These are phyloP conservation scores for Deilephila elpenor DNA, from an alignment of 2,888 invertebrate genomes.

Conservation along the genomic window DNA sequence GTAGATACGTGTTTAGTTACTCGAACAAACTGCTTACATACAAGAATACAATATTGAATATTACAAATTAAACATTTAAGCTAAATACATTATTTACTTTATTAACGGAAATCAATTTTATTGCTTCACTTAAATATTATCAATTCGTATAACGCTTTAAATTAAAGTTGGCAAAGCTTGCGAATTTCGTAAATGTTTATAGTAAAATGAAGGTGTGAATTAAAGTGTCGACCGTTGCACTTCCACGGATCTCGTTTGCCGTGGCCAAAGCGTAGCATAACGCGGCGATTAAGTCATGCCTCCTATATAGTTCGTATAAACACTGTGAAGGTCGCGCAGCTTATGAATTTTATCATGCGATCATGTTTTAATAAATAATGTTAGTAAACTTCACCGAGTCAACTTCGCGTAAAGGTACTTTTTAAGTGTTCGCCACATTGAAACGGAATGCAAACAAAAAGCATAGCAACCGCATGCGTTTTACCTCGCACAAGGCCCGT, in stretches of 20 bases:
- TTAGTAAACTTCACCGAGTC: neutral
- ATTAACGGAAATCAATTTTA: neutral
- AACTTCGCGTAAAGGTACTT: neutral
- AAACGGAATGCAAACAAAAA: conserved; percentile 27
- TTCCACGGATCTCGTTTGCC: conserved; percentile 12
- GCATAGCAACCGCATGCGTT: conserved; percentile 39
- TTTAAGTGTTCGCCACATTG: conserved; percentile 6
- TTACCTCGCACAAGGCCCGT: conserved; percentile 51
- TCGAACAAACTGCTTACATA: neutral
- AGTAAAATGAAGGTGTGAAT: conserved; percentile 22
- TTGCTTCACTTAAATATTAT: neutral
- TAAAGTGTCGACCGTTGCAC: conserved; percentile 1
- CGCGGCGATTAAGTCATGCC: conserved; percentile 17
- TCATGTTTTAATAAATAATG: conserved; percentile 21
- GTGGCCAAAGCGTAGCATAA: conserved; percentile 1
- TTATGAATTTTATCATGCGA: conserved; percentile 21
- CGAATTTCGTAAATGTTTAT: conserved; percentile 13
- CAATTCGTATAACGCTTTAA: neutral
- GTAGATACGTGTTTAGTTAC: neutral
- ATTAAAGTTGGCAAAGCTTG: neutral
- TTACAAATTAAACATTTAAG: neutral
- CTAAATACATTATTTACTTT: neutral
- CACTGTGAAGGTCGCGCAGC: conserved; percentile 15
- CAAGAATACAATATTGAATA: no score
- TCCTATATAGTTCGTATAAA: conserved; percentile 8